phyloP scores from a whole-genome alignment of 2,797 vertebrate genomes.

The Eulemur coronatus region DNA sequence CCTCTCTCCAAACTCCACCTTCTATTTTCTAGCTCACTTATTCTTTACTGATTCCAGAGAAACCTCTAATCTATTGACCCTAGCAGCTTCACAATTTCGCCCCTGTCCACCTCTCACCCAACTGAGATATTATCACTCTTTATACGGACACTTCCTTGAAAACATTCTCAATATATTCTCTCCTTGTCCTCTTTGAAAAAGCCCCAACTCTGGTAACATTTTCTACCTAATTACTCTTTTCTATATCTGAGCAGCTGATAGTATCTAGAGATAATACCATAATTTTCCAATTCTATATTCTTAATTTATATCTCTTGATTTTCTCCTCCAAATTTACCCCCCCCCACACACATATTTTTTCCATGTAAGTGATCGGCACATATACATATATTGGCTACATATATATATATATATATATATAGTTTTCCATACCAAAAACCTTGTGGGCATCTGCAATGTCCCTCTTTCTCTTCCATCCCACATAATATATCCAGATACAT shows the following conservation, averaged over 20 bases:
- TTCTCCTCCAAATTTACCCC: not conserved
- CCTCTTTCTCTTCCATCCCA: not conserved
- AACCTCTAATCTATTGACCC: not conserved
- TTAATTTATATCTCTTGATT: not conserved
- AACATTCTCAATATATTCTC: not conserved
- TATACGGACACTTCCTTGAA: not conserved
- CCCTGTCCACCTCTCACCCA: not conserved
- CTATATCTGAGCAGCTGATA: not conserved
- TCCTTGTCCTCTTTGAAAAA: not conserved
- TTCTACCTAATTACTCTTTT: not conserved
- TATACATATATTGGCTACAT: no score
- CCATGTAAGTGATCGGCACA: not conserved
- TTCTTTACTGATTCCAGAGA: not conserved
- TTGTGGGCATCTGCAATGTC: not conserved
- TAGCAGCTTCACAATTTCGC: not conserved
- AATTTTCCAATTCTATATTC: not conserved
- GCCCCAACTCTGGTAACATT: not conserved
- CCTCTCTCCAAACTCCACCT: not conserved
- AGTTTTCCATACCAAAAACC: not conserved
- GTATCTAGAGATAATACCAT: not conserved
- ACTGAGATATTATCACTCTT: not conserved
- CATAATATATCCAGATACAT: no score
- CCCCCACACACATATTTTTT: not conserved
- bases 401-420: no score
- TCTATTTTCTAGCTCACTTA: not conserved